Evolutionary conservation across 1,140 invertebrate species (phyloP), one percentile per base, ranked within the genome.

Genomic region (Ceratina japonica): DNA sequence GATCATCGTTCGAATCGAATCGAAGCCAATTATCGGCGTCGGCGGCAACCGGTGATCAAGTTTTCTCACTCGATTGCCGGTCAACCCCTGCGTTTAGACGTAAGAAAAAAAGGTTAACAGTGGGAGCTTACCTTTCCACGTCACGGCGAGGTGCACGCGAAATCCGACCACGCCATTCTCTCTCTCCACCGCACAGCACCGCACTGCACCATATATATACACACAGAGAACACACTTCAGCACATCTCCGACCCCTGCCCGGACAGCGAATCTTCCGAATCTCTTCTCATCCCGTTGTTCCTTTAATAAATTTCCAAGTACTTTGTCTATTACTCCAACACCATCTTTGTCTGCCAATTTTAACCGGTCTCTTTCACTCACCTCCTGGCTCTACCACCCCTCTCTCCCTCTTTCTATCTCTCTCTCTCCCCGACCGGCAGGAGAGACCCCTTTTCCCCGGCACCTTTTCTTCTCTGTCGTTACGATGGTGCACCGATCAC

Each of bases 191-290:
- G 76, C 83, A 86, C 83, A 68, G 82, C 86, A 87, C 87, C 80
- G 87, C 86, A 87, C 87, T 87, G 87, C 87, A 87, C 84, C 86
- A 87, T 84, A 78, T 75, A 74, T 74, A 75, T 78, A 86, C 84
- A 87, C 87, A 82, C 54, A 56, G 54, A 16, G 69, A 87, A 75
- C 75, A 82, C 70, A 78, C 82, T 84, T 84, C 70, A 85, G 80
- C 82, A 82, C 81, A 85, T 79, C 84, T 86, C 69, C 64, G 56
- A 73, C 78, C 66, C 81, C 59, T 44, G 37, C 51, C 54, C 78
- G 74, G 15, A 18, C 22, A 52, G 54, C 31, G 54, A 51, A 66
- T 56, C 70, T 61, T 65, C 56, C 52, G 63, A 70, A 51, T 72
- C 79, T 52, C 73, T 72, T 51, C 80, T 51, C 80, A 66, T 52